Evolutionary conservation across 1,140 invertebrate genomes (phyloP).

Genomic region (Drosophila kikkawai): DNA sequence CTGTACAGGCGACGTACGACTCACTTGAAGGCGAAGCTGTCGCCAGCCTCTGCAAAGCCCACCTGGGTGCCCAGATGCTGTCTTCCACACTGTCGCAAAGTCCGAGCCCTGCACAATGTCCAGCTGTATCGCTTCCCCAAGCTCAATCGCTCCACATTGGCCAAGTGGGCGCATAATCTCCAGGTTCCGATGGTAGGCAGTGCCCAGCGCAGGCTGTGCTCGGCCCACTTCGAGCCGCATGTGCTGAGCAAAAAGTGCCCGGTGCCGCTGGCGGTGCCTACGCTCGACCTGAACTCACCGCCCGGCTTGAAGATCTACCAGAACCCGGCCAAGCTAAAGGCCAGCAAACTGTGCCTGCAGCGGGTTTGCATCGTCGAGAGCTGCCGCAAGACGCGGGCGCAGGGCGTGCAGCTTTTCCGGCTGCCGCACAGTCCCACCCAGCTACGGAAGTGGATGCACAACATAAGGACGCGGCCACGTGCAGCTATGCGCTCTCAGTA

Average conservation of each 20-base stretch:
- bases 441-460: constrained; percentile 79
- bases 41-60: constrained; percentile 39
- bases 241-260: constrained; percentile 80
- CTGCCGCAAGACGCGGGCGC: constrained; percentile 66
- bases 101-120: constrained; percentile 69
- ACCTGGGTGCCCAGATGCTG: constrained; percentile 80
- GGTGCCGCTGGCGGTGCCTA: constrained; percentile 75
- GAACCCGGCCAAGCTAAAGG: constrained; percentile 76
- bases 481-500: constrained; percentile 61
- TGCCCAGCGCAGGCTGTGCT: constrained; percentile 72
- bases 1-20: constrained; percentile 67
- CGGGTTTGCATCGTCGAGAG: constrained; percentile 76
- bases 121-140: constrained; percentile 79
- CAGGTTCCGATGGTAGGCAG: constrained; percentile 74
- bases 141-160: constrained; percentile 72
- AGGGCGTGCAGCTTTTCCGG: constrained; percentile 78
- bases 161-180: constrained; percentile 79
- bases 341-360: constrained; percentile 68
- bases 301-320: constrained; percentile 79
- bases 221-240: constrained; percentile 75
- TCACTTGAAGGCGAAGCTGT: constrained; percentile 39
- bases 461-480: constrained; percentile 59
- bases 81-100: constrained; percentile 76
- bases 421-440: constrained; percentile 72
- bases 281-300: constrained; percentile 71